Percentiles rank a stretch among this genome's conserved stretches.
Evolutionary conservation across 2,888 invertebrate species (phyloP).

Genomic region (Tenodera sinensis): DNA sequence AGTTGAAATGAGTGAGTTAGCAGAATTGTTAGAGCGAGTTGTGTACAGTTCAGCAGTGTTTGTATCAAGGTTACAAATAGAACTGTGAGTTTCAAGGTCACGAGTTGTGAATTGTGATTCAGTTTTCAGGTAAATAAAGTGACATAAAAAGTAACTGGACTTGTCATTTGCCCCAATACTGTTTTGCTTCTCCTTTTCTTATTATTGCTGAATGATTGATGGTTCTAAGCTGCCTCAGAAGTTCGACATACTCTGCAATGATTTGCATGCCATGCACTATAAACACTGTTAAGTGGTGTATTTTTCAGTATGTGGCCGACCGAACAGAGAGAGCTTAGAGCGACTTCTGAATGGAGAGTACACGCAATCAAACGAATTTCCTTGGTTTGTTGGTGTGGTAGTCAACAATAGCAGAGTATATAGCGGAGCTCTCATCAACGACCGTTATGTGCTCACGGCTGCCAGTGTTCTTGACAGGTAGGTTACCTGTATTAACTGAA

Average conservation of each 20-base stretch:
- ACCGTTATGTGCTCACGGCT: slow-evolving; percentile 81
- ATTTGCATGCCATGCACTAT: too few species aligned
- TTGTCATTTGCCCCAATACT: too few species aligned
- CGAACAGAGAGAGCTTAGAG: slow-evolving; percentile 64
- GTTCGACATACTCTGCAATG: neutral
- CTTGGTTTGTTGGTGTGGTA: slow-evolving; percentile 85
- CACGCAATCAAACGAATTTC: slow-evolving; percentile 74
- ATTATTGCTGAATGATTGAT: neutral
- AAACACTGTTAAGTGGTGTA: too few species aligned
- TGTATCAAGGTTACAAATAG: too few species aligned
- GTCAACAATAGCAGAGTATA: slow-evolving; percentile 87
- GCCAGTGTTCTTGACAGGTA: slow-evolving; percentile 89
- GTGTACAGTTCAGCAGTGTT: too few species aligned
- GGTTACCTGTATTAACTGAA: too few species aligned
- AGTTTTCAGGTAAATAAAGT: too few species aligned
- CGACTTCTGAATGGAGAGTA: slow-evolving; percentile 79
- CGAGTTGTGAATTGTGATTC: too few species aligned
- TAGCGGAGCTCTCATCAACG: slow-evolving; percentile 82
- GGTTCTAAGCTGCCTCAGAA: neutral
- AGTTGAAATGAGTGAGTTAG: too few species aligned
- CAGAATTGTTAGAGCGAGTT: too few species aligned
- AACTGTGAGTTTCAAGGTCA: too few species aligned
- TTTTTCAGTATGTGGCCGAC: slow-evolving; percentile 71
- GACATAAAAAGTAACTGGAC: too few species aligned
- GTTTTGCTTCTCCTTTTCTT: neutral